Base-by-base conservation (phyloP, 2,797 vertebrate species). In the Gephyroberyx darwinii region DNA sequence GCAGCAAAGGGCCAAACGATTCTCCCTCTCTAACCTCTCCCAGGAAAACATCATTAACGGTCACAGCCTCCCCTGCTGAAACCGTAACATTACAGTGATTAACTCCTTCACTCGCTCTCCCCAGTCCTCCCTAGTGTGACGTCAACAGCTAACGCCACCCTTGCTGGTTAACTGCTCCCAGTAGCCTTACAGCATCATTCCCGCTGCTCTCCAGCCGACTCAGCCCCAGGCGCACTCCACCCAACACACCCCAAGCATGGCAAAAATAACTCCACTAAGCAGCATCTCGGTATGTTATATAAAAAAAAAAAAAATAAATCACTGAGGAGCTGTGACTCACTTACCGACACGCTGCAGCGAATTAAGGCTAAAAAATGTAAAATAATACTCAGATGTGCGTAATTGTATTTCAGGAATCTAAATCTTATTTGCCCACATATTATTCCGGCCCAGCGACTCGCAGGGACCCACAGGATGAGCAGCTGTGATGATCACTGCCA, bases 201-300 rank as follows among this genome's bases (percentile, higher is more conserved):
- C 52, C 57, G 37, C 37, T 12, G 37, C 62, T 60, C 51, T 19
- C 58, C 39, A 53, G 48, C 63, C 5, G 3, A 68, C 57, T 68
- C 80, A 50, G 74, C 69, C 60, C 47, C 1, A 19, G 41, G 54
- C 14, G 9, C 63, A 77, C 71, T 59, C 85, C 76, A 53, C 79
- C 84, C 80, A 77, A 60, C 26, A 55, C 52, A 85, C 88, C 85
- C 39, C 2, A 16, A 59, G 73, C 81, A 16, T 13, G 30, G 58
- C 57, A 78, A 88, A 90, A 90, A 90, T 92, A 91, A 89, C 88
- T 80, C 74, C 16, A 14, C 55, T 43, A 53, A 56, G 35, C 80
- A 55, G 79, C 53, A 80, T 79, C 63, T 67, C 54, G 41, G 60
- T 8, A 74, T 5, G 67, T 86, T 82, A 86, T 68, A 77, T 83